phyloP scores from a whole-genome alignment of 2,797 vertebrate genomes.

The Helarctos malayanus region DNA sequence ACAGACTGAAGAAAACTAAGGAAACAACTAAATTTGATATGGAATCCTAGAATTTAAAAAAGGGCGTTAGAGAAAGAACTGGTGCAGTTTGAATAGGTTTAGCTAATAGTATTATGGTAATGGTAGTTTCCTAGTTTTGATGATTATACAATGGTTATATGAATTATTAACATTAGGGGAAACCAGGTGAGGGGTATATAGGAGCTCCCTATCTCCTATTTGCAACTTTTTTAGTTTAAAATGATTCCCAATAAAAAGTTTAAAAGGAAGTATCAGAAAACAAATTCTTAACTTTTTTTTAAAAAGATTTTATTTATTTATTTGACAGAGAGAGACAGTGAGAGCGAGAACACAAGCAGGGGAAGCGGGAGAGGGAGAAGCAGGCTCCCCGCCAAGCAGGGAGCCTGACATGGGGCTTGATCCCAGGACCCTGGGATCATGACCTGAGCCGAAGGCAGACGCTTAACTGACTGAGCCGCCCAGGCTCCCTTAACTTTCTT shows the following conservation, averaged over 20 bases:
- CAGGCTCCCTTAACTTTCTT: background rate
- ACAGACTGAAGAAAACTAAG: background rate
- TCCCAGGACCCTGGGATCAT: background rate
- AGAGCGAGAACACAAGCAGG: background rate
- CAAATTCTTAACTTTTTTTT: background rate
- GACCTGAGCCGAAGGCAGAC: background rate
- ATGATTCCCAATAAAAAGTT: constrained; percentile 22
- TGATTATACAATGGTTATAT: background rate
- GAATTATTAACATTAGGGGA: background rate
- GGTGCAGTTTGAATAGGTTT: background rate
- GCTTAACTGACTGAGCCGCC: background rate
- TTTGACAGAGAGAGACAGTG: background rate
- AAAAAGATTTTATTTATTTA: background rate
- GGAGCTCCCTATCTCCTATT: background rate
- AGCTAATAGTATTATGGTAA: background rate
- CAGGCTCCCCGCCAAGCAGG: background rate
- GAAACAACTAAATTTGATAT: background rate
- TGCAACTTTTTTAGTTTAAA: background rate
- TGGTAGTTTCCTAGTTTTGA: background rate
- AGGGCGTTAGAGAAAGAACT: background rate
- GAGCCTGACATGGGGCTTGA: background rate
- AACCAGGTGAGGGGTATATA: background rate
- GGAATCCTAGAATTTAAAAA: background rate
- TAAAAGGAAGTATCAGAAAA: constrained; percentile 1
- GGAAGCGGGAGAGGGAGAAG: background rate